phyloP scores from a whole-genome alignment of 2,888 invertebrate species.

The Ditylenchus weischeri region DNA sequence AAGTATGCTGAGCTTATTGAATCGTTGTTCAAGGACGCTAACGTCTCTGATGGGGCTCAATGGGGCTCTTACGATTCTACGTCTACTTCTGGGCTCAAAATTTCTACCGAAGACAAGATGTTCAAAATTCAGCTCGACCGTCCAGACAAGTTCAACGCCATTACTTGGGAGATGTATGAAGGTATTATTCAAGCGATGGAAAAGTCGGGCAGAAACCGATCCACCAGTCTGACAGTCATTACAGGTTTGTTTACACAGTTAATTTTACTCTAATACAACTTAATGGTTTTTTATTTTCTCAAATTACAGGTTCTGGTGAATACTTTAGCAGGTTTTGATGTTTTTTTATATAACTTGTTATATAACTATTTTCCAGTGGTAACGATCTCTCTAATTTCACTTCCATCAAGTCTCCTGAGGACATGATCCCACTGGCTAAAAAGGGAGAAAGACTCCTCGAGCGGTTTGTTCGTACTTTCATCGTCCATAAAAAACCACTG shows the following conservation, averaged over 20 bases:
- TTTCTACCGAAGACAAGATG: constrained; percentile 45
- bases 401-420: constrained; percentile 35
- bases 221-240: constrained; percentile 70
- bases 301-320: constrained; percentile 19
- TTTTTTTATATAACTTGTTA: constrained; percentile 66
- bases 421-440: constrained; percentile 45
- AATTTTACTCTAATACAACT: neutral
- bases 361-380: constrained; percentile 69
- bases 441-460: constrained; percentile 42
- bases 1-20: constrained; percentile 63
- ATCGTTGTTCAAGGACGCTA: constrained; percentile 52
- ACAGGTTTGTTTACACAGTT: constrained; percentile 63
- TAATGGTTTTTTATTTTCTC: too few relatives aligned
- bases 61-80: neutral
- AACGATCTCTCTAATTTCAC: constrained; percentile 70
- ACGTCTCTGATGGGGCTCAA: constrained; percentile 23
- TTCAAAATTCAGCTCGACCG: constrained; percentile 49
- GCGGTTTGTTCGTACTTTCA: constrained; percentile 66
- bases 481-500: constrained; percentile 81
- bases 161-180: constrained; percentile 46
- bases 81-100: constrained; percentile 27
- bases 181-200: constrained; percentile 68
- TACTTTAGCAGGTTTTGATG: constrained; percentile 12
- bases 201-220: constrained; percentile 70
- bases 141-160: constrained; percentile 50